A percentile compares a stretch with the other conserved stretches of the same genome.
These are phyloP conservation scores for Heliocidaris tuberculata DNA, from an alignment of 35 echinoderm and acorn worm genomes.

Conservation along the genomic window DNA sequence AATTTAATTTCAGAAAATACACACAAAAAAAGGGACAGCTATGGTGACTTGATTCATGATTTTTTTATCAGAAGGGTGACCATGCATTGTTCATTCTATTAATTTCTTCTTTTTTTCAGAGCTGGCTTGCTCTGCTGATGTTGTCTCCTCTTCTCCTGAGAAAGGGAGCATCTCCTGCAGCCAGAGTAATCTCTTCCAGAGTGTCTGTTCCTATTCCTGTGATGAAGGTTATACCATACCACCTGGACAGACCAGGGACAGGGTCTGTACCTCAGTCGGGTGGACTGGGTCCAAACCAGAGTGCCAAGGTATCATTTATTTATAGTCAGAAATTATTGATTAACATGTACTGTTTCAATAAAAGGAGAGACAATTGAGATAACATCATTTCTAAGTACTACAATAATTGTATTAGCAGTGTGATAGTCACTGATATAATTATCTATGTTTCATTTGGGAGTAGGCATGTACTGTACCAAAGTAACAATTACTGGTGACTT, in stretches of 20 bases:
- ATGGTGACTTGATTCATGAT: too few relatives aligned
- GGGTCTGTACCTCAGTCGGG: neutral
- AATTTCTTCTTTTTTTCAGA: neutral
- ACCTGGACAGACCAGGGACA: neutral
- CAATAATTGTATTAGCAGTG: neutral
- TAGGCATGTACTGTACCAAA: too few relatives aligned
- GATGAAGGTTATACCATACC: slow-evolving; percentile 21
- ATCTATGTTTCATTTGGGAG: too few relatives aligned
- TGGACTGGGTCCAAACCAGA: slow-evolving; percentile 49
- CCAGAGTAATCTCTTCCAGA: slow-evolving; percentile 49
- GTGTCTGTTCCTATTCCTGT: slow-evolving; percentile 43
- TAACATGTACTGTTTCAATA: neutral
- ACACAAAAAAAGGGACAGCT: too few relatives aligned
- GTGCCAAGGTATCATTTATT: slow-evolving; percentile 32
- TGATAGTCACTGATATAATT: neutral
- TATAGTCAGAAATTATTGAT: neutral
- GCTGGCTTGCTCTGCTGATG: slow-evolving; percentile 14
- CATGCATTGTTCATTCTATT: neutral
- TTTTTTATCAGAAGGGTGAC: too few relatives aligned
- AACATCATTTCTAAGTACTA: neutral
- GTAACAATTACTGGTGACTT: too few relatives aligned
- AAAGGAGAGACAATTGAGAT: too few relatives aligned
- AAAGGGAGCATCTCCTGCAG: slow-evolving; percentile 37
- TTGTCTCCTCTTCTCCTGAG: slow-evolving; percentile 27
- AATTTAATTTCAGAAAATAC: too few relatives aligned